phyloP scores from a whole-genome alignment of 1,140 invertebrate species.

The Anthonomus grandis region DNA sequence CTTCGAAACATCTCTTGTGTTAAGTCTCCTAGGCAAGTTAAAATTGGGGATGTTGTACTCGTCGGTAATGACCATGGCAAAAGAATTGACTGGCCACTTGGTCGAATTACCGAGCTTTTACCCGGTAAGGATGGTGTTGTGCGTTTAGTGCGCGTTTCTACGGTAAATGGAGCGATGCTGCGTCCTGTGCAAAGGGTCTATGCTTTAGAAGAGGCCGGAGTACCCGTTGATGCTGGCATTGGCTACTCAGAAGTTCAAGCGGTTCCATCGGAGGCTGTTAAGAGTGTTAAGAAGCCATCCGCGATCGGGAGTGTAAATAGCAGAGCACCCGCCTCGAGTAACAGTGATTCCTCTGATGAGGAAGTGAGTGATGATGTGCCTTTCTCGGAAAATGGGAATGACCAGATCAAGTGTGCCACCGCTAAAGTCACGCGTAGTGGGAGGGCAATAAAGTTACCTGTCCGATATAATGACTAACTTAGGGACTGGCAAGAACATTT shows the following conservation, averaged over 20 bases:
- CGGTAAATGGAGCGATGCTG: constrained; percentile 1
- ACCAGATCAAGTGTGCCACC: not conserved
- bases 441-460: not conserved
- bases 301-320: not conserved
- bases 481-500: too few species aligned
- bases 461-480: not conserved
- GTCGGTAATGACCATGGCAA: constrained; percentile 15
- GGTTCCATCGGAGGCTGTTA: not conserved
- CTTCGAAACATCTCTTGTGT: not conserved
- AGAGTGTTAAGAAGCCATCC: not conserved
- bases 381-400: not conserved
- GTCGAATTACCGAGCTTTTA: constrained; percentile 7
- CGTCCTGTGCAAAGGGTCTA: constrained; percentile 14
- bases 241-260: not conserved
- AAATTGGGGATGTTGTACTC: constrained; percentile 8
- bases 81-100: constrained; percentile 12
- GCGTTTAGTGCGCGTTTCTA: constrained; percentile 4
- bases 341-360: not conserved
- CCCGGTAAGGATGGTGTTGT: constrained; percentile 5
- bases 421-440: not conserved
- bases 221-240: not conserved
- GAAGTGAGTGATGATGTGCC: not conserved
- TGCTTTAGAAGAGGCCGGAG: constrained; percentile 9
- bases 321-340: not conserved
- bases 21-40: not conserved